Conservation (phyloP, 2,113 vertebrate species). For the Pygathrix nemaeus region DNA sequence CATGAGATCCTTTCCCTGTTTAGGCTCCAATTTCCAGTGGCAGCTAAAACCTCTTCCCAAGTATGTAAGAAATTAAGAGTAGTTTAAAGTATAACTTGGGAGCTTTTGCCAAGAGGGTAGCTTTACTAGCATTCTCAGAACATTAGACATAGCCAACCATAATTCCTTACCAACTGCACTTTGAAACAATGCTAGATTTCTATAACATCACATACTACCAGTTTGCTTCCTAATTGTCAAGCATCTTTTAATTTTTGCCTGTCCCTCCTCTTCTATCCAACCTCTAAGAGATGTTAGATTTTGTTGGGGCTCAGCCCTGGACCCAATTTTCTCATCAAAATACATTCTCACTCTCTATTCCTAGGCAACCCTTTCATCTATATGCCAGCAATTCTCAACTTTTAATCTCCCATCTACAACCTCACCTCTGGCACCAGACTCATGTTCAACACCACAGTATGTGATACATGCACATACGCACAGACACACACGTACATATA, state of each 20-base stretch:
- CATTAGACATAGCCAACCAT: not conserved
- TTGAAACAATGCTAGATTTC: not conserved
- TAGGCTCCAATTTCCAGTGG: not conserved
- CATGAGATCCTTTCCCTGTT: not conserved
- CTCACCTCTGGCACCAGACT: not conserved
- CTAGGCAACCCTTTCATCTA: not conserved
- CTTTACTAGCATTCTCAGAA: not conserved
- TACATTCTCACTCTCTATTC: not conserved
- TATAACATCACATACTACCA: not conserved
- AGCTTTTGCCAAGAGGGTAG: not conserved
- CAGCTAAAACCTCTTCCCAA: not conserved
- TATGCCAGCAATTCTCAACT: not conserved
- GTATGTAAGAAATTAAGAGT: not conserved
- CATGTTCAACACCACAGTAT: not conserved
- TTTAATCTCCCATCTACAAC: not conserved
- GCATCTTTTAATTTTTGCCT: not conserved
- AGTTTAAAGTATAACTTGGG: not conserved
- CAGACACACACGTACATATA: not conserved
- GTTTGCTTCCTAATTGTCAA: not conserved
- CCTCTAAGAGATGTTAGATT: not conserved
- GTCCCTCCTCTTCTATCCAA: not conserved
- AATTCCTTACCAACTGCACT: not conserved
- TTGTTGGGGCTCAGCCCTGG: not conserved
- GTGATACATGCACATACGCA: not conserved
- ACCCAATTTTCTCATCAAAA: not conserved